A percentile compares a stretch with the other conserved stretches of the same genome.
Conservation (phyloP, 2,888 invertebrate species). For the Xestia sexstrigata region DNA sequence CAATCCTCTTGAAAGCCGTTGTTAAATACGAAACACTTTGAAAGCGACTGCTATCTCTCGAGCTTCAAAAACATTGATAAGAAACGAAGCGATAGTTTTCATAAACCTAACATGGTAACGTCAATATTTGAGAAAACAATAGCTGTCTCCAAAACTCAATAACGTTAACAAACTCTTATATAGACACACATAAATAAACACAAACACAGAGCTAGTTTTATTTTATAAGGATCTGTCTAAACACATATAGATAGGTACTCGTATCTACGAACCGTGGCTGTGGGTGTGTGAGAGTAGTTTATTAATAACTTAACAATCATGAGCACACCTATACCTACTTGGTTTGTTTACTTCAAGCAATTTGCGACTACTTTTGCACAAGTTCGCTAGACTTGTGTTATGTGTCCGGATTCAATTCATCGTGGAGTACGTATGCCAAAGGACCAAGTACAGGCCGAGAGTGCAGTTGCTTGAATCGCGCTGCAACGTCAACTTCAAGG, state of each 20-base stretch:
- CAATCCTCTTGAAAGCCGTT: background rate
- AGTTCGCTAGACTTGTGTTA: slow-evolving; percentile 32
- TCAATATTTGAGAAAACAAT: background rate
- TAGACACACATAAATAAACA: background rate
- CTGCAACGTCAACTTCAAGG: no score
- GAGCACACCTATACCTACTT: background rate
- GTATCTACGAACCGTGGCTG: background rate
- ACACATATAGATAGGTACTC: no score
- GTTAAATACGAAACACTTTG: background rate
- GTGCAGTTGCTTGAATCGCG: no score
- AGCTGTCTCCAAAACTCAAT: background rate
- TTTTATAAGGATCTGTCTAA: background rate
- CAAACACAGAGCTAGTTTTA: background rate
- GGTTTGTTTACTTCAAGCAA: slow-evolving; percentile 45
- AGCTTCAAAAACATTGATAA: background rate
- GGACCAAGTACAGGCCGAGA: no score
- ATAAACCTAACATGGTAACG: background rate
- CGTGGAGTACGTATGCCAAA: no score
- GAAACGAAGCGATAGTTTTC: background rate
- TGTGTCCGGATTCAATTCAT: no score
- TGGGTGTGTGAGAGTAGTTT: slow-evolving; percentile 12
- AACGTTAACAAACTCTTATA: slow-evolving; percentile 4
- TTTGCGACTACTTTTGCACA: slow-evolving; percentile 29
- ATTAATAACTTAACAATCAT: slow-evolving; percentile 9
- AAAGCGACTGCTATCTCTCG: background rate